Evolutionary conservation across 2,888 invertebrate genomes (phyloP), one percentile per base, ranked within the genome.

Genomic region (Temnothorax unifasciatus): DNA sequence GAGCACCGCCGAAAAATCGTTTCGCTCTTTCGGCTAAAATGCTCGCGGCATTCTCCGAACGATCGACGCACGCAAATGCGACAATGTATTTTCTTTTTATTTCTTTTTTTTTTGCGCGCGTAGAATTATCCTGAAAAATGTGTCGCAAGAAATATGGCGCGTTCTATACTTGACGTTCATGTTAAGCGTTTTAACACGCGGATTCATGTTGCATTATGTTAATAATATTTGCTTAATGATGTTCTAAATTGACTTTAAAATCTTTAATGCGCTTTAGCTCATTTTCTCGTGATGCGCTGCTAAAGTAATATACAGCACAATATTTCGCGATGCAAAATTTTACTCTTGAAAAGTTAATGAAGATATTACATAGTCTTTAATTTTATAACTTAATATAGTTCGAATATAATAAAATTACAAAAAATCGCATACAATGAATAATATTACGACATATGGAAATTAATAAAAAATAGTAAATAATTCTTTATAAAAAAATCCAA

Each of bases 171-270:
- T 34, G 6, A 8, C 18, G 9, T 25, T 38, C 34, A 75, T 9
- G n/a, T 61, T 47, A 25, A 52, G 15, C 75, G 50, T 11, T 64
- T 41, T 76, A 76, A 64, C 25, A 38, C 13, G 21, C 21, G 64
- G 4, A 50, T 50, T 29, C n/a, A 52, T 29, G 18, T 54, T 50
- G 25, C 18, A 41, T 76, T 75, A 75, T 38, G 50, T 21, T 52
- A 64, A 76, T 50, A 21, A 63, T 75, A 63, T 63, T 63, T 75
- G 15, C 47, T 9, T 50, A 63, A 75, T 64, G 38, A 64, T 13
- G 4, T 38, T 21, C 63, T 50, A 64, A 75, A 76, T 64, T 76
- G 38, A 38, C 34, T 76, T 64, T 64, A 25, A 64, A 64, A 64
- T 63, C 52, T 64, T 75, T 61, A 41, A 63, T 47, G 25, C 50